Conservation (phyloP, 2,888 invertebrate genomes). For the Tachina fera region DNA sequence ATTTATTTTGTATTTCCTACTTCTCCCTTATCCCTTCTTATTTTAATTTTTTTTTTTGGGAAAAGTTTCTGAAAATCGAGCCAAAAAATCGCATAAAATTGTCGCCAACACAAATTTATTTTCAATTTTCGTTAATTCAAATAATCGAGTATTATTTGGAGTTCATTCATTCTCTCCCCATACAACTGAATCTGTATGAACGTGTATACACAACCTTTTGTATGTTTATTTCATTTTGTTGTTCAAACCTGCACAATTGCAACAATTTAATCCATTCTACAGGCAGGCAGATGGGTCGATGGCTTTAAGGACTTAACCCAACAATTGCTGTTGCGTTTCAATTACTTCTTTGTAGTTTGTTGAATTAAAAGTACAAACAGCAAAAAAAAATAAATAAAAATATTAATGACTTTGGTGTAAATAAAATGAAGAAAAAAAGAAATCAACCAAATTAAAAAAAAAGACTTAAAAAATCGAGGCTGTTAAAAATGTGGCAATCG, state of each 20-base stretch:
- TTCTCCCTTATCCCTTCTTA: neutral
- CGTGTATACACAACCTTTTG: constrained; percentile 51
- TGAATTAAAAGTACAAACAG: constrained; percentile 23
- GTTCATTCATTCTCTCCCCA: constrained; percentile 28
- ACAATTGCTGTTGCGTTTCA: constrained; percentile 62
- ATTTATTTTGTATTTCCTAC: constrained; percentile 45
- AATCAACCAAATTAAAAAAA: constrained; percentile 9
- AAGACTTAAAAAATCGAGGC: constrained; percentile 55
- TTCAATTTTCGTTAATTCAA: constrained; percentile 72
- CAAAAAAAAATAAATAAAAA: constrained; percentile 38
- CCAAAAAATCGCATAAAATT: constrained; percentile 71
- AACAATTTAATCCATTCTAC: constrained; percentile 64
- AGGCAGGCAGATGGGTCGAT: constrained; percentile 39
- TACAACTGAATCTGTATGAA: neutral
- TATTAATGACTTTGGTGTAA: constrained; percentile 68
- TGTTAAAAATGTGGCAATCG: constrained; percentile 68
- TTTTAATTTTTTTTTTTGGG: neutral
- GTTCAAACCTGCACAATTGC: constrained; percentile 51
- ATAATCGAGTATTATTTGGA: constrained; percentile 68
- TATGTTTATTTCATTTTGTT: constrained; percentile 21
- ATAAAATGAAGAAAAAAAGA: constrained; percentile 54
- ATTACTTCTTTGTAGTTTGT: constrained; percentile 59
- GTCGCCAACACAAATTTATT: constrained; percentile 71
- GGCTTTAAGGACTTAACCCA: constrained; percentile 36
- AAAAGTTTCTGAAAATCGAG: constrained; percentile 56